A percentile compares a stretch with the other conserved stretches of the same genome.
These are phyloP conservation scores for Acipenser oxyrinchus DNA, from an alignment of 2,797 vertebrate species.

Conservation along the genomic window DNA sequence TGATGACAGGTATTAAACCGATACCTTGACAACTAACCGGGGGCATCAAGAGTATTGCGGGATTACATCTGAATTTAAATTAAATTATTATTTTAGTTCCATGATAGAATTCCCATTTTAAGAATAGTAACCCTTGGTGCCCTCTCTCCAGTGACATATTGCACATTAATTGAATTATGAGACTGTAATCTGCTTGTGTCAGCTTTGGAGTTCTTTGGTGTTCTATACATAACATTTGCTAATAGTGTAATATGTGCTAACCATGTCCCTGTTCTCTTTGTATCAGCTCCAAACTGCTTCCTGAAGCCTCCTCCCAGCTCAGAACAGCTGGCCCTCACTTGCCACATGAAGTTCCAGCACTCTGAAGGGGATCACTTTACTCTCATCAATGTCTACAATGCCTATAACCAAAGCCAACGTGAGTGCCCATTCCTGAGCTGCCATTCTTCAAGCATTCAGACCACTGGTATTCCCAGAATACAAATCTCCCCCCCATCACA, in stretches of 20 bases:
- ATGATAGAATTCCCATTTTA: too few relatives aligned
- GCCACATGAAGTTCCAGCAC: constrained; percentile 68
- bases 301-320: constrained; percentile 48
- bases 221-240: too few relatives aligned
- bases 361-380: constrained; percentile 82
- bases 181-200: too few relatives aligned
- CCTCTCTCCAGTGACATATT: too few relatives aligned
- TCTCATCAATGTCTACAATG: constrained; percentile 80
- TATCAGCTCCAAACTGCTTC: constrained; percentile 74
- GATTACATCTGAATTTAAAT: too few relatives aligned
- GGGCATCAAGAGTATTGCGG: too few relatives aligned
- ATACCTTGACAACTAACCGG: too few relatives aligned
- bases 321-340: constrained; percentile 48
- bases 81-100: too few relatives aligned
- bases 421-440: constrained; percentile 28
- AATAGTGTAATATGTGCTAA: neutral
- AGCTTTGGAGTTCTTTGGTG: too few relatives aligned
- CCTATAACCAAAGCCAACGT: constrained; percentile 67
- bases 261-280: neutral
- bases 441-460: neutral
- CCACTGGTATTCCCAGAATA: fast-evolving
- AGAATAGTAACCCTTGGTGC: too few relatives aligned
- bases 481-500: too few relatives aligned
- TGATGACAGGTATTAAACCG: constrained; percentile 69
- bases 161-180: too few relatives aligned